Percentiles rank a stretch among this genome's conserved stretches.
Evolutionary conservation across 1,140 invertebrate genomes (phyloP).

Genomic region (Drosophila nikananu): DNA sequence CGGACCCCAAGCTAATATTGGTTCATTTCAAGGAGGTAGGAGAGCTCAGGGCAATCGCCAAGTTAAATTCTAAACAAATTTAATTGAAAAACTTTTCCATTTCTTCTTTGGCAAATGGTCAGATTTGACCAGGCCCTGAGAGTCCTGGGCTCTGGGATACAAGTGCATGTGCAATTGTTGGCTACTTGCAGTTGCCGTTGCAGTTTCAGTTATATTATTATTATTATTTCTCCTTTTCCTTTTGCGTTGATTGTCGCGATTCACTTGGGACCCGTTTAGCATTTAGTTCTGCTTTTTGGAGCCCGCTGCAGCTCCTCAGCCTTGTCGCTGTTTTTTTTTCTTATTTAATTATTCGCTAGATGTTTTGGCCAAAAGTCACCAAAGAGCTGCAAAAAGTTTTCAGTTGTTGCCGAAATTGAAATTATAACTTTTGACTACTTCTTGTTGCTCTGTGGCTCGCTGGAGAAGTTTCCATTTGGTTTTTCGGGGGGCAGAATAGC

Average conservation of each 20-base stretch:
- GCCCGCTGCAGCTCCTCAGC: constrained; percentile 4
- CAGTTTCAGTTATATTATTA: constrained; percentile 36
- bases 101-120: constrained; percentile 59
- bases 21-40: constrained; percentile 27
- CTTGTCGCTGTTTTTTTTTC: constrained; percentile 38
- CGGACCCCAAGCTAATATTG: constrained; percentile 17
- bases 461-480: constrained; percentile 12
- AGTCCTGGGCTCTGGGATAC: constrained; percentile 36
- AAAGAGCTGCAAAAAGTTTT: constrained; percentile 59
- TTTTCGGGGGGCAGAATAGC: constrained; percentile 3
- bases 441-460: constrained; percentile 25
- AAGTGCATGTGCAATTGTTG: constrained; percentile 78
- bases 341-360: constrained; percentile 72
- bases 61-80: constrained; percentile 82
- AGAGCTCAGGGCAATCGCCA: constrained; percentile 53
- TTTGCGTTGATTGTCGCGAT: constrained; percentile 61
- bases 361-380: constrained; percentile 54
- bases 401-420: constrained; percentile 66
- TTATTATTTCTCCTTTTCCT: constrained; percentile 20
- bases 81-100: constrained; percentile 78
- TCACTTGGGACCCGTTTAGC: constrained; percentile 72
- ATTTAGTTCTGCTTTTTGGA: constrained; percentile 57
- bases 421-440: constrained; percentile 68
- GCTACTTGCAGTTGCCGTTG: constrained; percentile 56
- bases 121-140: constrained; percentile 32